phyloP scores from a whole-genome alignment of 2,113 vertebrate species.

The Dolichotis patagonum region DNA sequence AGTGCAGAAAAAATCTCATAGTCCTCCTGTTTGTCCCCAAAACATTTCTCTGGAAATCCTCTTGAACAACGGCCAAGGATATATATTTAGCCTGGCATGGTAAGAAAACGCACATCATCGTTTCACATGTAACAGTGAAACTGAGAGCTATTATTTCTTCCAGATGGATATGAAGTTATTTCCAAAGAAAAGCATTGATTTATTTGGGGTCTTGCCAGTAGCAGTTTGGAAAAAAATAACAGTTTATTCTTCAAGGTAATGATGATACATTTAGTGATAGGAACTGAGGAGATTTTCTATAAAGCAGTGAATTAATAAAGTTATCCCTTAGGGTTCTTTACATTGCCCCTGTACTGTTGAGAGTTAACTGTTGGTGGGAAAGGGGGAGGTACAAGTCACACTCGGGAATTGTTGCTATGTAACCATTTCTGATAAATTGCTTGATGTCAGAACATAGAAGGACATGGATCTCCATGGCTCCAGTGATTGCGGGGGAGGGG shows the following conservation, averaged over 20 bases:
- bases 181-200: constrained; percentile 42
- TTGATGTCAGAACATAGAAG: not conserved
- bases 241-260: not conserved
- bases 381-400: not conserved
- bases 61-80: constrained; percentile 35
- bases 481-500: not conserved
- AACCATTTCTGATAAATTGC: constrained; percentile 56
- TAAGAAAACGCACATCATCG: not conserved
- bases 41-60: constrained; percentile 68
- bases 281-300: not conserved
- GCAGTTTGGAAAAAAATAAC: not conserved
- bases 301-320: not conserved
- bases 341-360: not conserved
- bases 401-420: not conserved
- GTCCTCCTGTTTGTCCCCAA: constrained; percentile 31
- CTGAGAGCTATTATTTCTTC: not conserved
- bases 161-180: constrained; percentile 8
- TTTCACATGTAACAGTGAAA: not conserved
- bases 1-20: not conserved
- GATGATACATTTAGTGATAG: not conserved
- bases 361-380: not conserved
- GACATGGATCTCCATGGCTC: not conserved
- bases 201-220: not conserved
- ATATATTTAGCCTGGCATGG: constrained; percentile 28
- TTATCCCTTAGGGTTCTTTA: not conserved